Base-by-base conservation (phyloP, 2,888 invertebrate species). In the Parnassius apollo region DNA sequence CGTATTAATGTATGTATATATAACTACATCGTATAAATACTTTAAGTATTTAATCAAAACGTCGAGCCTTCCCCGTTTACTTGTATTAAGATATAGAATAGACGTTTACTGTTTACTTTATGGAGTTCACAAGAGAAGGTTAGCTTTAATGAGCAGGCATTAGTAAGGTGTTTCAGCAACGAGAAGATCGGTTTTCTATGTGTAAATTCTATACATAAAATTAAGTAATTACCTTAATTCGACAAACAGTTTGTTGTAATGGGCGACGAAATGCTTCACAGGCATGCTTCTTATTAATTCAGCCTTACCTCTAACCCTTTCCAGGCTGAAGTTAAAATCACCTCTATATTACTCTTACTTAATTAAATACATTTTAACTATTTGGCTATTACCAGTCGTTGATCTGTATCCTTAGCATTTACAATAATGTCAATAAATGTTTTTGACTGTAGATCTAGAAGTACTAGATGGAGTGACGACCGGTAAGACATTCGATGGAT, bases 251-350 rank as follows among this genome's bases (percentile, higher is more conserved):
- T 35, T 35, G 35, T 35, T 49, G 44, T 52, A 10, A 12, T 57
- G 49, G 9, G 11, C 45, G 52, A 9, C 53, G 18, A 45, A 49
- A 22, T 50, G 11, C 44, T 50, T 22, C 1, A 9, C 10, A 22
- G 18, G 18, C 44, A 35, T 45, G 49, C 44, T 55, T 42, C 35
- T 45, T 42, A 46, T 50, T 56, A 52, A 57, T 48, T 46, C 52
- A 58, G 58, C 58, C 58, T 62, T 53, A 58, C 56, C 51, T 52
- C 59, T 57, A 48, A 46, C 13, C 56, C 59, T 59, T 59, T 11
- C 44, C 13, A 11, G 56, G 46, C 46, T 18, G 42, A 57, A 52
- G 46, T 59, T 63, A 48, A 56, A 59, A 59, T 42, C 56, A 59
- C 59, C 42, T 59, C 51, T 63, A 22, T 42, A 63, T 52, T 56